Conservation (phyloP, 2,797 vertebrate genomes). For the Microctenopoma steveboyesi region DNA sequence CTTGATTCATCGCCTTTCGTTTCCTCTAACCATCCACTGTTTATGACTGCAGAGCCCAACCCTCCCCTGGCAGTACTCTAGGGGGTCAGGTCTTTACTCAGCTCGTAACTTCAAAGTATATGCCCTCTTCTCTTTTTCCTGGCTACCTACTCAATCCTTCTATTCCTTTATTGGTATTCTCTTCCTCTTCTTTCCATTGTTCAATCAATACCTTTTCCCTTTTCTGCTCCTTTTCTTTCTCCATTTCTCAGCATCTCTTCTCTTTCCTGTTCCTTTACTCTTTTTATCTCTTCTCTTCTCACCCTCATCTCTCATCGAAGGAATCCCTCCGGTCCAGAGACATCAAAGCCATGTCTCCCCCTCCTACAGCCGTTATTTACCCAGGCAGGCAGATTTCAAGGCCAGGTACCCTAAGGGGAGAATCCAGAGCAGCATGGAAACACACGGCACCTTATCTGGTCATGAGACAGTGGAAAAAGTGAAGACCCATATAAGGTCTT, state of each 20-base stretch:
- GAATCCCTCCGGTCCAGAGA: constrained; percentile 49
- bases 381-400: constrained; percentile 48
- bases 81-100: constrained; percentile 50
- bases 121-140: constrained; percentile 41
- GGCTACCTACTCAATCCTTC: constrained; percentile 36
- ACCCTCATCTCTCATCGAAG: constrained; percentile 31
- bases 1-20: constrained; percentile 64
- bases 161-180: constrained; percentile 65
- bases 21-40: constrained; percentile 40
- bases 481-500: constrained; percentile 43
- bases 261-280: constrained; percentile 24
- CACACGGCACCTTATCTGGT: constrained; percentile 42
- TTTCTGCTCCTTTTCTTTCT: constrained; percentile 1
- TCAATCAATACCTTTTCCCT: constrained; percentile 62
- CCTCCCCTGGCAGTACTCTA: constrained; percentile 41
- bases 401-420: constrained; percentile 66
- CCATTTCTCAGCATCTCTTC: constrained; percentile 34
- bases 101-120: constrained; percentile 68
- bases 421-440: constrained; percentile 40
- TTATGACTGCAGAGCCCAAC: constrained; percentile 40
- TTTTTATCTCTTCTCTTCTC: constrained; percentile 14
- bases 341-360: constrained; percentile 63
- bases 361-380: constrained; percentile 43
- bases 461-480: constrained; percentile 34
- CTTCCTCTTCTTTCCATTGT: constrained; percentile 48